Conservation (phyloP, 2,888 invertebrate genomes). For the Habrosyne pyritoides region DNA sequence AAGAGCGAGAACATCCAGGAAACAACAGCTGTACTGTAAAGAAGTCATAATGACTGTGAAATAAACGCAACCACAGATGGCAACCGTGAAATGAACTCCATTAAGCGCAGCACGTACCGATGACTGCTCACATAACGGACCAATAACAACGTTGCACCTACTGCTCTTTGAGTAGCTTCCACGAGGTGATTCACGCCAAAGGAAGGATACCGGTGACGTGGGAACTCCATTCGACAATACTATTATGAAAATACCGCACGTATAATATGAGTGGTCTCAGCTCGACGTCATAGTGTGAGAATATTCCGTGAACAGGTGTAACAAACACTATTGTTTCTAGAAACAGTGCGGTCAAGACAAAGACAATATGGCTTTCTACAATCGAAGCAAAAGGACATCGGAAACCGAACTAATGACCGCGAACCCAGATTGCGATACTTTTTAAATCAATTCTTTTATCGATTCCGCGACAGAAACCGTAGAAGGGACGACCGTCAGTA, state of each 20-base stretch:
- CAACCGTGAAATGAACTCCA: not conserved
- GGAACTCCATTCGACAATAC: not conserved
- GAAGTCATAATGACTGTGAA: not conserved
- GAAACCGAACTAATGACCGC: not conserved
- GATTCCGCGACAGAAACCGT: not conserved
- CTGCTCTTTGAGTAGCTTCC: not conserved
- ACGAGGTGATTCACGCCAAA: not conserved
- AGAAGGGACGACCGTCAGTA: not conserved
- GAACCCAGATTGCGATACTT: not conserved
- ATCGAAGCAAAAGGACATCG: not conserved
- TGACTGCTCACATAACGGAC: not conserved
- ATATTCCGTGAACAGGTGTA: not conserved
- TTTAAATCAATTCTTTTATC: too few species aligned
- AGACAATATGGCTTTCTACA: not conserved
- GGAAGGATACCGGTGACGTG: not conserved
- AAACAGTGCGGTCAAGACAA: not conserved
- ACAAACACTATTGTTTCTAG: not conserved
- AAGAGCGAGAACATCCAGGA: not conserved
- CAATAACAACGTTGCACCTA: not conserved
- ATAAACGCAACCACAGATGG: not conserved
- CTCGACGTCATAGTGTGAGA: not conserved
- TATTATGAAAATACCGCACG: not conserved
- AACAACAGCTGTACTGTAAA: not conserved
- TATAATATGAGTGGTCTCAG: not conserved
- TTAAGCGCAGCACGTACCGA: not conserved